Evolutionary conservation across 2,113 vertebrate genomes (phyloP).

Genomic region (Austrofundulus limnaeus): DNA sequence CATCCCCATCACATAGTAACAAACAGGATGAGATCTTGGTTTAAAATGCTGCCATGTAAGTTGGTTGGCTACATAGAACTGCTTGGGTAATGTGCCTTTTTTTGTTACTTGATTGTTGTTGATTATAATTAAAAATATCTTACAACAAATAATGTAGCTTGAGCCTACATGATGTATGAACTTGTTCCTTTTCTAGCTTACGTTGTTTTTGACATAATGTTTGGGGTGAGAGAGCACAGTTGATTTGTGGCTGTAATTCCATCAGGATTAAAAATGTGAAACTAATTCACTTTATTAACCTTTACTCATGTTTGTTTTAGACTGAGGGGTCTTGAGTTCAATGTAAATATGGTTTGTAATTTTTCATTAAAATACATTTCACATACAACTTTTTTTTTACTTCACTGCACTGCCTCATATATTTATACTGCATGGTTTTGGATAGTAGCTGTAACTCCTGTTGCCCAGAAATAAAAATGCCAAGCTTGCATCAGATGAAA

Average conservation of each 20-base stretch:
- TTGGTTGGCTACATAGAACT: no score
- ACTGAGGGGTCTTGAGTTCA: no score
- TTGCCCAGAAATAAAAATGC: not conserved
- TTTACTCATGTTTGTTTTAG: no score
- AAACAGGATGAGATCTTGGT: no score
- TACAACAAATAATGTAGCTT: slow-evolving; percentile 1
- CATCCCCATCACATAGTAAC: no score
- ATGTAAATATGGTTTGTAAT: no score
- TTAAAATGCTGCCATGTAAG: no score
- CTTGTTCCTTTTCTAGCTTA: slow-evolving; percentile 2
- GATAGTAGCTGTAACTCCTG: not conserved
- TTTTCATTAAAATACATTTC: no score
- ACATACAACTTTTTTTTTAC: no score
- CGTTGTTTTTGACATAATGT: slow-evolving; percentile 14
- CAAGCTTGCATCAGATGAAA: slow-evolving; percentile 1
- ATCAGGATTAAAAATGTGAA: no score
- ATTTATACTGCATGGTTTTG: not conserved
- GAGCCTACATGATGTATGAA: slow-evolving; percentile 4
- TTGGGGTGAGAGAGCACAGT: not conserved
- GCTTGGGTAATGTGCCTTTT: no score
- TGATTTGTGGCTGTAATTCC: slow-evolving; percentile 2
- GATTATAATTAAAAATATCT: not conserved
- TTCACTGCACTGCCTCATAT: not conserved
- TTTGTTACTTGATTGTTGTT: not conserved
- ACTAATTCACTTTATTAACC: not conserved